These are phyloP conservation scores for Myoxocephalus aenaeus DNA, from an alignment of 2,797 vertebrate species.

Conservation along the genomic window DNA sequence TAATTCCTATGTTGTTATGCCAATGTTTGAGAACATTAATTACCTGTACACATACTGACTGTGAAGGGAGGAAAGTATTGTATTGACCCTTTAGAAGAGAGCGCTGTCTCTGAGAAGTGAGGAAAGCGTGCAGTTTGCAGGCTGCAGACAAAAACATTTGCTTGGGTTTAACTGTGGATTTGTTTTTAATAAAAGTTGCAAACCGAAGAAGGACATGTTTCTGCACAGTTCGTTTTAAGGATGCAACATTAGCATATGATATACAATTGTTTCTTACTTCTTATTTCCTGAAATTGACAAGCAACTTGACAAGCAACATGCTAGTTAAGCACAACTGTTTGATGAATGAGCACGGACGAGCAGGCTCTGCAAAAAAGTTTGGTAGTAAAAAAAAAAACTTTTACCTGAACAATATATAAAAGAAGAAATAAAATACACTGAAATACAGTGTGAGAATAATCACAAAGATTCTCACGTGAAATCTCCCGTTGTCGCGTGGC, in stretches of 20 bases:
- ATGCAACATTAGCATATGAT: neutral
- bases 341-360: neutral
- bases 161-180: too few relatives aligned
- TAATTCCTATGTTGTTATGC: too few relatives aligned
- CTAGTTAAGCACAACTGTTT: neutral
- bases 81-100: too few relatives aligned
- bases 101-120: too few relatives aligned
- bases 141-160: too few relatives aligned
- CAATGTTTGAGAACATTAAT: too few relatives aligned
- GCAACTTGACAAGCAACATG: neutral
- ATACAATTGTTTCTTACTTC: neutral
- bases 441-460: constrained; percentile 12
- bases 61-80: too few relatives aligned
- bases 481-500: constrained; percentile 8
- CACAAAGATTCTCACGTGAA: constrained; percentile 41
- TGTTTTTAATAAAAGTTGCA: too few relatives aligned
- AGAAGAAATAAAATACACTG: neutral
- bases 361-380: neutral
- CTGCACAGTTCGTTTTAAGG: too few relatives aligned
- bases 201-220: too few relatives aligned
- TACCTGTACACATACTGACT: too few relatives aligned
- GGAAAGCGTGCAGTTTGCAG: too few relatives aligned
- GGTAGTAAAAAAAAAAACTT: neutral
- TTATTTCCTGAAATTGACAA: neutral
- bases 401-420: constrained; percentile 9